These are phyloP conservation scores for Kradibia gibbosae DNA, from an alignment of 1,140 invertebrate species.

Conservation along the genomic window DNA sequence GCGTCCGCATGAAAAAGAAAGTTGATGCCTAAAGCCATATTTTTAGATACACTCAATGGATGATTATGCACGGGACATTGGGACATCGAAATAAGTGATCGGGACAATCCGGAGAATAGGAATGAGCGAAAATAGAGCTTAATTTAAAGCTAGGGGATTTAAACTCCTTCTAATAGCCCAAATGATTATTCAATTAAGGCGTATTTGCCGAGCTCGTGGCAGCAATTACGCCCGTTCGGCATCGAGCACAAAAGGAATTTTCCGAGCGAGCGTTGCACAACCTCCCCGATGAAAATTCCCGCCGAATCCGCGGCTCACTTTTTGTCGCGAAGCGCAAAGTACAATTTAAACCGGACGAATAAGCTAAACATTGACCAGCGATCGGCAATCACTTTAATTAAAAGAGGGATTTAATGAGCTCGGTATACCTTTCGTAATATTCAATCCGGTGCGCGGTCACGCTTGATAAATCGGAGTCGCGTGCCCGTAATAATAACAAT, in stretches of 20 bases:
- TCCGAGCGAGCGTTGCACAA: neutral
- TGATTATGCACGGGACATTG: too few species aligned
- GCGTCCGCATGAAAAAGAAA: too few species aligned
- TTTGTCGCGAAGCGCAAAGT: neutral
- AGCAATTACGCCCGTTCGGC: neutral
- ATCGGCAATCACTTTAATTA: constrained; percentile 1
- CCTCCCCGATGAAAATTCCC: neutral
- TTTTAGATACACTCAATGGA: too few species aligned
- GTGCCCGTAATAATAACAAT: neutral
- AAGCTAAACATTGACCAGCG: neutral
- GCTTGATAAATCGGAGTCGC: neutral
- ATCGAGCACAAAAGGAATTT: neutral
- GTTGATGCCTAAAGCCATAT: too few species aligned
- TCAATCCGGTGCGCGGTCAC: neutral
- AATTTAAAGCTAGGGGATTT: neutral
- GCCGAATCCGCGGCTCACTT: neutral
- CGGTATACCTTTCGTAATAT: neutral
- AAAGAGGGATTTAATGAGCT: neutral
- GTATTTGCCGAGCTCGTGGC: neutral
- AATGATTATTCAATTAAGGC: neutral
- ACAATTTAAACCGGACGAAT: neutral
- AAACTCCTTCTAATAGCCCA: neutral
- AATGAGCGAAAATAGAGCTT: neutral
- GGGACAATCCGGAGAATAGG: neutral
- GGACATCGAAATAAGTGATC: too few species aligned